Evolutionary conservation across 2,888 invertebrate species (phyloP).

Genomic region (Neelides folsomi): DNA sequence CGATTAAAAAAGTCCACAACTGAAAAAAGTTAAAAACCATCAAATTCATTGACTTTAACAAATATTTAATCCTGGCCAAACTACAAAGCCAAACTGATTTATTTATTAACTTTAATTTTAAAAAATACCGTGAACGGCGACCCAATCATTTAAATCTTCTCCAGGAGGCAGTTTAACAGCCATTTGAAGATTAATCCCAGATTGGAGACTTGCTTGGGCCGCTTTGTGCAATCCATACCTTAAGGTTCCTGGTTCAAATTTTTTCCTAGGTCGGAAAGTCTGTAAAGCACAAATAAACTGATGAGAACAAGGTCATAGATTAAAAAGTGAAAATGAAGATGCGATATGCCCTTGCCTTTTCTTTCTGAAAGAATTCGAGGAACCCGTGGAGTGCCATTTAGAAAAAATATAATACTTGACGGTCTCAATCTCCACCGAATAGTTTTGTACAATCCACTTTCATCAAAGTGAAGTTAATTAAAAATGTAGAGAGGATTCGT

Average conservation of each 20-base stretch:
- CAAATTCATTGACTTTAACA: too few relatives aligned
- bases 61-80: too few relatives aligned
- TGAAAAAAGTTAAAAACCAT: slow-evolving; percentile 39
- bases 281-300: slow-evolving; percentile 36
- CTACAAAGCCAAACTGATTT: too few relatives aligned
- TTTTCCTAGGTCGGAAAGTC: slow-evolving; percentile 83
- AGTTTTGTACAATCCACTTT: slow-evolving; percentile 1
- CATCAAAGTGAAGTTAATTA: too few relatives aligned
- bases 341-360: slow-evolving; percentile 46
- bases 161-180: slow-evolving; percentile 70
- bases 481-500: background rate
- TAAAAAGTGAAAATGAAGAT: slow-evolving; percentile 8
- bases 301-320: background rate
- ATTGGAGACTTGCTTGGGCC: slow-evolving; percentile 77
- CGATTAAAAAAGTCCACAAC: slow-evolving; percentile 90
- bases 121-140: slow-evolving; percentile 89
- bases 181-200: slow-evolving; percentile 67
- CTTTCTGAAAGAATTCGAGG: slow-evolving; percentile 63
- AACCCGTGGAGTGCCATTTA: slow-evolving; percentile 55
- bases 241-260: slow-evolving; percentile 72
- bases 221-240: slow-evolving; percentile 77
- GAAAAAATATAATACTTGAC: too few relatives aligned
- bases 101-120: too few relatives aligned
- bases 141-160: slow-evolving; percentile 80
- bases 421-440: background rate